Evolutionary conservation across 2,113 vertebrate genomes (phyloP).

Genomic region (Otus sunia): DNA sequence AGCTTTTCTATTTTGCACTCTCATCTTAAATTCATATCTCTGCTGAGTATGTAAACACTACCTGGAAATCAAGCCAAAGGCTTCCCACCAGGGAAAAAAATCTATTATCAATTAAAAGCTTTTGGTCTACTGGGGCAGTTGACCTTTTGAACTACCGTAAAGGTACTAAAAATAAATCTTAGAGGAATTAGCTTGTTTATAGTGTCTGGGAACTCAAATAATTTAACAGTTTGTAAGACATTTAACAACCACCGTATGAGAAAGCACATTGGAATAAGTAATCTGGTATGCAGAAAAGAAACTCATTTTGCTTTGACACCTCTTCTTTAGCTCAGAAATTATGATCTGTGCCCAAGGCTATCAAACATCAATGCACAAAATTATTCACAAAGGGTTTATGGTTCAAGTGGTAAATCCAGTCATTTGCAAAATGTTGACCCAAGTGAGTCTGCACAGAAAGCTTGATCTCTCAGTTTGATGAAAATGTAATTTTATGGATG

Average conservation of each 20-base stretch:
- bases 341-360: slow-evolving; percentile 79
- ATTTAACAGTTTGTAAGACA: slow-evolving; percentile 14
- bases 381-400: slow-evolving; percentile 80
- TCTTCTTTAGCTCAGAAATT: slow-evolving; percentile 73
- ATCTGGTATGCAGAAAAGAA: slow-evolving; percentile 72
- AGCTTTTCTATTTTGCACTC: neutral
- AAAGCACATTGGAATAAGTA: slow-evolving; percentile 39
- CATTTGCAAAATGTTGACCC: slow-evolving; percentile 83
- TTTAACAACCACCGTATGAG: slow-evolving; percentile 44
- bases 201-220: neutral
- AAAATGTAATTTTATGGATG: slow-evolving; percentile 83
- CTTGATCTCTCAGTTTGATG: slow-evolving; percentile 83
- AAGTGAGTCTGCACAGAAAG: slow-evolving; percentile 76
- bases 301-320: slow-evolving; percentile 65
- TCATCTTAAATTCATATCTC: slow-evolving; percentile 43
- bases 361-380: slow-evolving; percentile 76
- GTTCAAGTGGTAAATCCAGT: slow-evolving; percentile 82
- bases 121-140: neutral
- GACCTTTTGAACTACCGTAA: neutral
- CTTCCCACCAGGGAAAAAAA: neutral
- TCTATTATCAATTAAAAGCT: neutral
- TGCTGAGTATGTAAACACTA: neutral
- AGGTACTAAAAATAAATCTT: neutral
- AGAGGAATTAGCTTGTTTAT: neutral
- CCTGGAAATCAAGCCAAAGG: neutral